Evolutionary conservation across 23 tunicate genomes (phyloP), one percentile per base, ranked within the genome.

Genomic region (Phallusia fumigata): DNA sequence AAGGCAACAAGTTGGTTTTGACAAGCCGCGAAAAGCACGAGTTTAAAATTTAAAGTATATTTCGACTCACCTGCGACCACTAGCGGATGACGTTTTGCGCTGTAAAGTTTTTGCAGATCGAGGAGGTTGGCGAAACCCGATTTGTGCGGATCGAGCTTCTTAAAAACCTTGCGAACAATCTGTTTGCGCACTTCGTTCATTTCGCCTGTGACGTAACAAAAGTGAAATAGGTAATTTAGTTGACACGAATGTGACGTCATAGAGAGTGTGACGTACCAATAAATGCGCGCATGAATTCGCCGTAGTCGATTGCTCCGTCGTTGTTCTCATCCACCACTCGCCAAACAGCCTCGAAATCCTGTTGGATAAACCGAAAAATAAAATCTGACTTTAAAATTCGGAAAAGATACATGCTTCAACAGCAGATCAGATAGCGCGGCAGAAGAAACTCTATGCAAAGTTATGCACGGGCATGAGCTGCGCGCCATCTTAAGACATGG

Each of bases 311-410:
- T 15, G 93, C 84, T 8, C 98, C 98, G 76, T 93, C 98, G 31
- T 81, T 50, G 65, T 93, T 93, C 40, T 93, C 98, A 88, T 93
- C 98, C 0, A 93, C 93, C 33, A 88, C 93, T 52, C 98, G 89
- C 98, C 98, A 93, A 5, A 93, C 98, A 10, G 98, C 76, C 8
- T 93, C 93, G 72, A 93, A 93, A 31, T 93, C 89, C 98, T 92
- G 50, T 3, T 36, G 15, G n/a, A 82, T 30, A 26, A 40, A 40
- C 47, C 5, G 5, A 40, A 40, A 40, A 40, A 40, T 40, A 3
- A 40, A 40, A 40, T 10, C 47, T 3, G 8, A 40, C 47, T 3
- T 40, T 40, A n/a, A n/a, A n/a, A n/a, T n/a, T n/a, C n/a, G n/a
- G n/a, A n/a, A n/a, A n/a, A n/a, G n/a, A n/a, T n/a, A n/a, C n/a